Evolutionary conservation across 2,113 vertebrate species (phyloP).

Genomic region (Barbus barbus): DNA sequence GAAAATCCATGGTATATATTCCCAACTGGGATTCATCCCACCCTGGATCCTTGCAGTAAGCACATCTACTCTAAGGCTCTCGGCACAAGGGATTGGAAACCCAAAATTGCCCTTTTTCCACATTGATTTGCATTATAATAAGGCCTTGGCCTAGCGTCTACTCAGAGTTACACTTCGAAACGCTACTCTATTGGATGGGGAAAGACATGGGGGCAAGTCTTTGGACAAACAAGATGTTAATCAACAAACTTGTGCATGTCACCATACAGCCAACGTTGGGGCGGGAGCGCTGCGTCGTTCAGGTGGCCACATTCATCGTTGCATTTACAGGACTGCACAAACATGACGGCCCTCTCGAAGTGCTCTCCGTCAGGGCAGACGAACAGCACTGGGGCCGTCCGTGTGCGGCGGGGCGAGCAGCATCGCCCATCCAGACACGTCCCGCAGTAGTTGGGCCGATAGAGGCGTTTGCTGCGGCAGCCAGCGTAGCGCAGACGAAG

Average conservation of each 20-base stretch:
- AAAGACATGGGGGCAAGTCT: slow-evolving; percentile 14
- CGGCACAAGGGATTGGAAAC: neutral
- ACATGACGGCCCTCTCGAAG: slow-evolving; percentile 77
- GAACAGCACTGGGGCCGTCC: slow-evolving; percentile 75
- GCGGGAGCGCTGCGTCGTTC: slow-evolving; percentile 73
- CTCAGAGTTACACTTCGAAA: slow-evolving; percentile 64
- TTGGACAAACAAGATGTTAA: slow-evolving; percentile 55
- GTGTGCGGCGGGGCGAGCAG: slow-evolving; percentile 78
- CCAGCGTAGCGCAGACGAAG: slow-evolving; percentile 76
- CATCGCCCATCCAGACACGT: slow-evolving; percentile 80
- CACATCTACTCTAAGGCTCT: slow-evolving; percentile 25
- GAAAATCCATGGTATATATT: slow-evolving; percentile 27
- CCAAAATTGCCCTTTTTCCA: slow-evolving; percentile 1
- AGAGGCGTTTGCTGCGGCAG: slow-evolving; percentile 78
- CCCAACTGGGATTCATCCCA: neutral
- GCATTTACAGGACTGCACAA: slow-evolving; percentile 84
- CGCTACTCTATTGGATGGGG: slow-evolving; percentile 67
- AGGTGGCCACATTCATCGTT: slow-evolving; percentile 76
- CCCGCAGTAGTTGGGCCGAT: slow-evolving; percentile 80
- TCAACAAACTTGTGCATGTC: slow-evolving; percentile 81
- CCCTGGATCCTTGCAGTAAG: neutral
- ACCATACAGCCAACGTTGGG: slow-evolving; percentile 76
- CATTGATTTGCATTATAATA: slow-evolving; percentile 28
- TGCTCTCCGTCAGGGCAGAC: slow-evolving; percentile 74
- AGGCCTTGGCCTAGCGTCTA: slow-evolving; percentile 55